phyloP scores from a whole-genome alignment of 2,888 invertebrate genomes.

The Lordiphosa andalusiaca region DNA sequence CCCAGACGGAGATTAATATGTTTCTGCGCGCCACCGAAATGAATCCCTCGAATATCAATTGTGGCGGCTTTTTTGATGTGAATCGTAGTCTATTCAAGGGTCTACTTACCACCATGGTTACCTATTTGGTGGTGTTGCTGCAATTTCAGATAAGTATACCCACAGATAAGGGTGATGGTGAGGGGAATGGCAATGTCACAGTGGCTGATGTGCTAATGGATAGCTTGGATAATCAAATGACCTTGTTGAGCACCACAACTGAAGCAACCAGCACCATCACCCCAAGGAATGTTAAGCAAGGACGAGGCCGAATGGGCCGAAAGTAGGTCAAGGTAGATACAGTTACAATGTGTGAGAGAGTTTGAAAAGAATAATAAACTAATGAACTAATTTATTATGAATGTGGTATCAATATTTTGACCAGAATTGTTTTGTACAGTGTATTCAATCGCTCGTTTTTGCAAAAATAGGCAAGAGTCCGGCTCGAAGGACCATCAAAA shows the following conservation, averaged over 20 bases:
- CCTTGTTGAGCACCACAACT: slow-evolving; percentile 40
- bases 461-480: no score
- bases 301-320: slow-evolving; percentile 57
- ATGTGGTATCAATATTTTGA: no score
- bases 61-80: slow-evolving; percentile 87
- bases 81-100: slow-evolving; percentile 88
- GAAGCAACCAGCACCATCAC: slow-evolving; percentile 17
- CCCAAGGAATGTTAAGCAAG: slow-evolving; percentile 26
- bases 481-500: no score
- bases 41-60: slow-evolving; percentile 87
- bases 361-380: no score
- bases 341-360: no score
- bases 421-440: no score
- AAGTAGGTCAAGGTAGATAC: slow-evolving; percentile 3
- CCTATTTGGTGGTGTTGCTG: slow-evolving; percentile 86
- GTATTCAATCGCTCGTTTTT: no score
- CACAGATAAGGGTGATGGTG: slow-evolving; percentile 77
- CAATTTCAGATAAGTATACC: slow-evolving; percentile 90
- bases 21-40: slow-evolving; percentile 88
- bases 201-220: slow-evolving; percentile 56
- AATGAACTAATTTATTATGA: no score
- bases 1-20: slow-evolving; percentile 89
- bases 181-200: slow-evolving; percentile 49
- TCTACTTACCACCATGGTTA: slow-evolving; percentile 88
- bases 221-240: slow-evolving; percentile 58